Evolutionary conservation across 2,113 vertebrate genomes (phyloP).

Genomic region (Cebidichthys violaceus): DNA sequence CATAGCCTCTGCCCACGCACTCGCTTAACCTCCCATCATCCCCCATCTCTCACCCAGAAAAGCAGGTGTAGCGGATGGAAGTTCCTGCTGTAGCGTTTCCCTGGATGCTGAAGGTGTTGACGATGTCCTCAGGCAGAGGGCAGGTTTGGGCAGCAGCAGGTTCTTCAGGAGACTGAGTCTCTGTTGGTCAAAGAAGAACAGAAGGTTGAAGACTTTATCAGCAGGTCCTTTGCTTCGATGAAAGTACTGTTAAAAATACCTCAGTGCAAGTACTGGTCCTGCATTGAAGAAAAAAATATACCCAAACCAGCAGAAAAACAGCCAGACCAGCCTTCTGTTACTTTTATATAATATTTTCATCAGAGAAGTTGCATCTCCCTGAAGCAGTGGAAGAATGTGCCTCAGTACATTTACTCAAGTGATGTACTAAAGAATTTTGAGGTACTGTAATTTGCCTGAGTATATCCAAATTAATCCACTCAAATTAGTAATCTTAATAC

Average conservation of each 20-base stretch:
- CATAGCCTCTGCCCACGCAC: conserved; percentile 43
- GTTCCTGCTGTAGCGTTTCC: conserved; percentile 74
- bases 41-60: conserved; percentile 79
- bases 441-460: not conserved
- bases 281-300: not conserved
- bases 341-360: not conserved
- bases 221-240: not conserved
- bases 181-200: conserved; percentile 42
- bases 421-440: not conserved
- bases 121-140: conserved; percentile 75
- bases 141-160: conserved; percentile 60
- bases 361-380: not conserved
- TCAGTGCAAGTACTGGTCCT: not conserved
- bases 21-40: conserved; percentile 2
- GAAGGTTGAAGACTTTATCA: not conserved
- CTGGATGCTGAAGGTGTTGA: conserved; percentile 74
- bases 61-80: conserved; percentile 81
- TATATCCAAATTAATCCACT: not conserved
- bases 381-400: not conserved
- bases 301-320: not conserved
- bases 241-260: not conserved
- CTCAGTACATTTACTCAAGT: not conserved
- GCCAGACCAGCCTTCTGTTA: not conserved
- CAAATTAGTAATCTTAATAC: not conserved
- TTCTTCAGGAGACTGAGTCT: conserved; percentile 19